phyloP scores from a whole-genome alignment of 2,797 vertebrate species.

The Anas bernieri region DNA sequence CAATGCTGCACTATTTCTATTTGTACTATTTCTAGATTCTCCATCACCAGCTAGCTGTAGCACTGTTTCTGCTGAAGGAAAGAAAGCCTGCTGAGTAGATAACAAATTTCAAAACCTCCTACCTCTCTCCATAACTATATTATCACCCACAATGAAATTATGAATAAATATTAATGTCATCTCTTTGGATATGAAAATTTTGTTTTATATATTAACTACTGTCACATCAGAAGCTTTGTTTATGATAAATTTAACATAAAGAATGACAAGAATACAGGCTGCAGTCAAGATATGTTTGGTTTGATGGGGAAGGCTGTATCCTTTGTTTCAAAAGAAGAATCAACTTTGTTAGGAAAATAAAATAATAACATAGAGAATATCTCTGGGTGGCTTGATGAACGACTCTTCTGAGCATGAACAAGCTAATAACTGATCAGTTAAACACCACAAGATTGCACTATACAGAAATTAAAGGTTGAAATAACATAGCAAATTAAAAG shows the following conservation, averaged over 20 bases:
- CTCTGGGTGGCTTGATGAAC: not conserved
- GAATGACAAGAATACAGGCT: not conserved
- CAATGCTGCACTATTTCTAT: not conserved
- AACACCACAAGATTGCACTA: not conserved
- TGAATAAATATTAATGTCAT: not conserved
- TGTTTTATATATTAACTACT: not conserved
- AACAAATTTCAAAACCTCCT: not conserved
- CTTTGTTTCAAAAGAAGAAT: not conserved
- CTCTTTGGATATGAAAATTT: not conserved
- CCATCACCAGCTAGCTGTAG: not conserved
- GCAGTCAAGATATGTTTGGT: not conserved
- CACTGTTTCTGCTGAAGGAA: not conserved
- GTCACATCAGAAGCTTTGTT: not conserved
- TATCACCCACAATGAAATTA: not conserved
- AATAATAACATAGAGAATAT: not conserved
- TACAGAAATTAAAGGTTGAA: not conserved
- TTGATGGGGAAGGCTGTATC: not conserved
- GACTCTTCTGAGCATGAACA: not conserved
- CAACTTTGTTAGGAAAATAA: not conserved
- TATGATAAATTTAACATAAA: not conserved
- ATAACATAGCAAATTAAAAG: not conserved
- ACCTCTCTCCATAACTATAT: not conserved
- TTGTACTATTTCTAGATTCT: not conserved
- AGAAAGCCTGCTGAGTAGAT: not conserved
- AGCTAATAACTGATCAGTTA: not conserved